phyloP scores from a whole-genome alignment of 2,113 vertebrate genomes.

The Progne subis region DNA sequence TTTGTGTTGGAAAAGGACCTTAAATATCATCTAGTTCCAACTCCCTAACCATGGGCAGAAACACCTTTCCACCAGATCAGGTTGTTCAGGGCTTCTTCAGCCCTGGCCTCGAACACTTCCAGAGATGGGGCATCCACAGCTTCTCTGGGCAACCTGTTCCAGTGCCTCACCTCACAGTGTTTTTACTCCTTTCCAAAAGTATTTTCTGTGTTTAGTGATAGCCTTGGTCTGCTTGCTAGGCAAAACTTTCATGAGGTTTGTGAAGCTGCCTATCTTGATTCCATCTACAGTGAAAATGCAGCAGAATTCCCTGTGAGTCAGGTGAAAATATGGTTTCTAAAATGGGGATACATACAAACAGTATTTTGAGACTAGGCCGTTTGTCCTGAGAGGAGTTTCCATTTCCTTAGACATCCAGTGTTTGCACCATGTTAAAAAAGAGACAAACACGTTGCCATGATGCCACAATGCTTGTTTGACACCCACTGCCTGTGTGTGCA shows the following conservation, averaged over 20 bases:
- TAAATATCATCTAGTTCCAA: not conserved
- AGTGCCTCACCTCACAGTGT: not conserved
- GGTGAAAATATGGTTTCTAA: not conserved
- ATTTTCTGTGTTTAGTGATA: not conserved
- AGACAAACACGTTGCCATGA: not conserved
- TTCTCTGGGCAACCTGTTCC: not conserved
- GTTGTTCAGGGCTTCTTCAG: not conserved
- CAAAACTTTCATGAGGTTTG: not conserved
- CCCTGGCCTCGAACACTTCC: not conserved
- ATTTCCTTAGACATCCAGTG: not conserved
- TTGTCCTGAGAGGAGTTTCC: not conserved
- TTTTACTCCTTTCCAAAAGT: not conserved
- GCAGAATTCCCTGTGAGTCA: not conserved
- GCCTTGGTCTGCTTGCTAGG: not conserved
- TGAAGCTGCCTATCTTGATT: not conserved
- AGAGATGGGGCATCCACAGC: not conserved
- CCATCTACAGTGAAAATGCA: not conserved
- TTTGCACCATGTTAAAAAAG: not conserved
- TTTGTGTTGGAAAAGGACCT: not conserved
- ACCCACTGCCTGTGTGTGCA: not conserved
- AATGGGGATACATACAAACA: not conserved
- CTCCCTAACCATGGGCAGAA: not conserved
- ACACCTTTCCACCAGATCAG: not conserved
- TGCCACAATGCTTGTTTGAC: accelerated
- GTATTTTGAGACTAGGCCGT: not conserved